Evolutionary conservation across 2,113 vertebrate genomes (phyloP).

Genomic region (Campylomormyrus tamandua): DNA sequence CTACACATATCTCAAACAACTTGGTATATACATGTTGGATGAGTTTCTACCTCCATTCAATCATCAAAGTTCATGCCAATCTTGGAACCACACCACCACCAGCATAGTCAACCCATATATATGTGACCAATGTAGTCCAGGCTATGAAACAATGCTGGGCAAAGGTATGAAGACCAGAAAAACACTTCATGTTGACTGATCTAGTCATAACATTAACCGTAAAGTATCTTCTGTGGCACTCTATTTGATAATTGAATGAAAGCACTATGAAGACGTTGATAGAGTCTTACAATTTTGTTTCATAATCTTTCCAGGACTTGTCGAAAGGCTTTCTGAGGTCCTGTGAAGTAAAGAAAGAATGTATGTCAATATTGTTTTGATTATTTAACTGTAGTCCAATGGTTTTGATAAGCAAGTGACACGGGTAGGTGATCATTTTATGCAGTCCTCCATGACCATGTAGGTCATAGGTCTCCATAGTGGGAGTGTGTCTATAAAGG

Average conservation of each 20-base stretch:
- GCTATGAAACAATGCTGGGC: neutral
- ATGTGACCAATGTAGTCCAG: neutral
- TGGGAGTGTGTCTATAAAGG: neutral
- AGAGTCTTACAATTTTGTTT: slow-evolving; percentile 86
- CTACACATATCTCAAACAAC: neutral
- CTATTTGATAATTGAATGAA: neutral
- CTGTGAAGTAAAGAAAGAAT: slow-evolving; percentile 53
- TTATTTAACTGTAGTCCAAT: neutral
- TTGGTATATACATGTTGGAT: neutral
- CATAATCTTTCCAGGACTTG: slow-evolving; percentile 97
- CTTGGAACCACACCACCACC: neutral
- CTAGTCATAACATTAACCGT: neutral
- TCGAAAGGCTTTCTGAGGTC: slow-evolving; percentile 96
- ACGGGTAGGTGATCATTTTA: neutral
- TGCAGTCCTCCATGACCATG: neutral
- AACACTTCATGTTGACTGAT: neutral
- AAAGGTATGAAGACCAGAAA: neutral
- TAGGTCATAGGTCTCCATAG: neutral
- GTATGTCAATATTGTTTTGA: neutral
- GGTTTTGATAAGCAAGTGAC: neutral
- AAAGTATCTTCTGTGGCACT: neutral
- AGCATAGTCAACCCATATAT: neutral
- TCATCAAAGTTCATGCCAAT: neutral
- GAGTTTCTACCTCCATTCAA: neutral
- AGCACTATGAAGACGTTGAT: neutral